Evolutionary conservation across 2,797 vertebrate genomes (phyloP).

Genomic region (Poecilia picta): DNA sequence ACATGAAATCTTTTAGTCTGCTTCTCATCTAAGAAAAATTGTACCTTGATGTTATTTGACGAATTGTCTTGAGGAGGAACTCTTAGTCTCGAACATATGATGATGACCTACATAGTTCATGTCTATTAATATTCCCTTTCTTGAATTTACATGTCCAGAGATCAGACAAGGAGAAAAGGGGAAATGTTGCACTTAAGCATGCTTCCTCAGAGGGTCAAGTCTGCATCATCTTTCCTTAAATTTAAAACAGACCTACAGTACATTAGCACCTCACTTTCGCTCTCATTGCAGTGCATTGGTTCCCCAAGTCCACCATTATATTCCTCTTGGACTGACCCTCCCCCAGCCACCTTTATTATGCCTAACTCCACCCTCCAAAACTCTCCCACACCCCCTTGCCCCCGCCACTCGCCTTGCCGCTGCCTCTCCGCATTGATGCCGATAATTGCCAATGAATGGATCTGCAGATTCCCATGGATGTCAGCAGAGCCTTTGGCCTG

Average conservation of each 20-base stretch:
- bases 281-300: conserved; percentile 28
- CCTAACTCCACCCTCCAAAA: conserved; percentile 50
- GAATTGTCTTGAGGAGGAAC: background rate
- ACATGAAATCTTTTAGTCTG: conserved; percentile 15
- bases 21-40: conserved; percentile 19
- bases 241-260: conserved; percentile 31
- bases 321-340: conserved; percentile 46
- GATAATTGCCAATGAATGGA: conserved; percentile 85
- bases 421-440: conserved; percentile 78
- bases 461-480: conserved; percentile 83
- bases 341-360: conserved; percentile 21
- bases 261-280: conserved; percentile 25
- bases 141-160: conserved; percentile 53
- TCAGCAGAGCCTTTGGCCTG: conserved; percentile 77
- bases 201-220: conserved; percentile 46
- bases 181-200: conserved; percentile 29
- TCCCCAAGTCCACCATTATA: conserved; percentile 41
- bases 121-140: conserved; percentile 38
- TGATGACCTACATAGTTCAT: background rate
- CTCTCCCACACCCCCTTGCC: conserved; percentile 68
- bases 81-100: background rate
- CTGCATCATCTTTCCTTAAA: conserved; percentile 33
- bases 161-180: conserved; percentile 29
- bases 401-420: conserved; percentile 65
- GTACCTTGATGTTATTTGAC: background rate